Conservation (phyloP, 2,797 vertebrate genomes). For the Macropodus opercularis region DNA sequence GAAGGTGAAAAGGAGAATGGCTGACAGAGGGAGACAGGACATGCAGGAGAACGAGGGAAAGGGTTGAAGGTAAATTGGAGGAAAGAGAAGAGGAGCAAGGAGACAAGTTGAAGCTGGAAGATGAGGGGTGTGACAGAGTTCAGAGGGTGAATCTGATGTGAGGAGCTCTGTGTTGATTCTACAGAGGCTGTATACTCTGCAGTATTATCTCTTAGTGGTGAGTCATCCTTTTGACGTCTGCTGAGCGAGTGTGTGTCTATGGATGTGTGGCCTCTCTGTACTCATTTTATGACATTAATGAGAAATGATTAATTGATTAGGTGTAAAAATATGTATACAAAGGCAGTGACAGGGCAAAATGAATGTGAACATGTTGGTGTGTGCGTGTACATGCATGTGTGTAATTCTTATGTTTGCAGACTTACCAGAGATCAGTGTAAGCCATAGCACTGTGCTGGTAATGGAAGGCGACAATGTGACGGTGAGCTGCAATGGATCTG, state of each 20-base stretch:
- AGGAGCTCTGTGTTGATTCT: conserved; percentile 54
- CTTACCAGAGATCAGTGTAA: conserved; percentile 95
- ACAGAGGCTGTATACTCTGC: conserved; percentile 63
- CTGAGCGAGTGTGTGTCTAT: conserved; percentile 19
- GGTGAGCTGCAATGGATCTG: conserved; percentile 95
- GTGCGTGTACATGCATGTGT: conserved; percentile 29
- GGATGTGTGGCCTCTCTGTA: conserved; percentile 27
- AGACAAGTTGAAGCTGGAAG: conserved; percentile 19
- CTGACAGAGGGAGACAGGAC: conserved; percentile 9
- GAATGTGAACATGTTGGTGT: conserved; percentile 16
- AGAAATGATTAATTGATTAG: conserved; percentile 61
- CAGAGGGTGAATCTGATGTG: conserved; percentile 68
- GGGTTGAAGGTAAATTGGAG: conserved; percentile 55
- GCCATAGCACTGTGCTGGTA: conserved; percentile 91
- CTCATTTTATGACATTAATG: conserved; percentile 54
- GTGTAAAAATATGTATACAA: conserved; percentile 50
- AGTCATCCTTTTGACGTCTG: conserved; percentile 61
- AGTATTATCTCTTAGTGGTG: conserved; percentile 57
- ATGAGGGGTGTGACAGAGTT: conserved; percentile 63
- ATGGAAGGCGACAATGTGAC: conserved; percentile 93
- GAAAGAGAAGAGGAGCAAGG: conserved; percentile 16
- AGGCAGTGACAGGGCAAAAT: conserved; percentile 8
- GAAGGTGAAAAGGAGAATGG: conserved; percentile 10
- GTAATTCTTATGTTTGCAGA: conserved; percentile 77
- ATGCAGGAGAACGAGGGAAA: conserved; percentile 8